Conservation (phyloP, 2,888 invertebrate species). For the Cheilosia vulpina region DNA sequence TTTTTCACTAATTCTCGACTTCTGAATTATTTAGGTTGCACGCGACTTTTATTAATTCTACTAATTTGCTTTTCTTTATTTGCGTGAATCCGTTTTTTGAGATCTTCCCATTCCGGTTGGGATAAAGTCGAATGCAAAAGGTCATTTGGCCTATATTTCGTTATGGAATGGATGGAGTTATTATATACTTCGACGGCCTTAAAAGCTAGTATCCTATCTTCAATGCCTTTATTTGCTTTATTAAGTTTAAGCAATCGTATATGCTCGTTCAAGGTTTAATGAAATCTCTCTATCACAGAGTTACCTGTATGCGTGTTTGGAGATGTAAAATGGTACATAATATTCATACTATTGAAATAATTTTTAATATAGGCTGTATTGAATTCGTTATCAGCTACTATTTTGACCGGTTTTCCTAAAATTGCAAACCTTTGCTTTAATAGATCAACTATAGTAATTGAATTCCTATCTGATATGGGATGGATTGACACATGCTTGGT, state of each 20-base stretch:
- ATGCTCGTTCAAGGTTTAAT: constrained; percentile 42
- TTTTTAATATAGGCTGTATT: constrained; percentile 34
- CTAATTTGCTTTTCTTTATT: not conserved
- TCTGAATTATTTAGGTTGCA: not conserved
- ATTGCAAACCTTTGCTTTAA: constrained; percentile 17
- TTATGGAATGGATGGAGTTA: no score
- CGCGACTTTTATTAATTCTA: not conserved
- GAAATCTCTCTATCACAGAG: constrained; percentile 43
- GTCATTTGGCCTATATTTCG: no score
- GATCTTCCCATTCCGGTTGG: not conserved
- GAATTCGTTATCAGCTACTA: constrained; percentile 38
- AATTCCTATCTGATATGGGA: constrained; percentile 23
- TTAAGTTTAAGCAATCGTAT: constrained; percentile 2
- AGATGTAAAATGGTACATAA: constrained; percentile 25
- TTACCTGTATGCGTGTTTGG: constrained; percentile 43
- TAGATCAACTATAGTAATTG: constrained; percentile 30
- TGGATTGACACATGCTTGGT: constrained; percentile 25
- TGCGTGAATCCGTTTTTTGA: not conserved
- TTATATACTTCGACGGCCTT: no score
- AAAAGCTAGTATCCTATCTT: not conserved
- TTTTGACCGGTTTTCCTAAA: constrained; percentile 33
- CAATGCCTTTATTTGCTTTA: constrained; percentile 28
- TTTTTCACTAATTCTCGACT: constrained; percentile 61
- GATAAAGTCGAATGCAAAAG: no score
- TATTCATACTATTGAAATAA: constrained; percentile 6